These are phyloP conservation scores for Hozukius guyotensis DNA, from an alignment of 2,797 vertebrate genomes.

Conservation along the genomic window DNA sequence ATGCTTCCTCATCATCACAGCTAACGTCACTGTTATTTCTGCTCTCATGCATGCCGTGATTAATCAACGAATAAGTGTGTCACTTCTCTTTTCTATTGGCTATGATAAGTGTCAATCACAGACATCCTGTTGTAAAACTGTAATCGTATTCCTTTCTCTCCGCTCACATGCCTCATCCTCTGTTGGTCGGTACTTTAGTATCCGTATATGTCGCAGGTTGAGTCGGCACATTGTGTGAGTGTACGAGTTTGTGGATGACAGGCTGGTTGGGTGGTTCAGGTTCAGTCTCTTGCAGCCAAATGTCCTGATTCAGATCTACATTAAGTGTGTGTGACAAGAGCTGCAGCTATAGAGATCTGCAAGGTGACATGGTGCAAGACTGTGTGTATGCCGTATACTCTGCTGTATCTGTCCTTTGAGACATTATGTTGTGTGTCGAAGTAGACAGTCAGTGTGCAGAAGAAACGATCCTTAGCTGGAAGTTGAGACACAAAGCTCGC, in stretches of 20 bases:
- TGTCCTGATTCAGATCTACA: neutral
- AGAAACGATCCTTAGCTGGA: constrained; percentile 24
- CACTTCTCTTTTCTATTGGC: constrained; percentile 14
- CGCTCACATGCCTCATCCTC: neutral
- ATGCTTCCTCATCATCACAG: constrained; percentile 47
- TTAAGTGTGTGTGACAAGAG: neutral
- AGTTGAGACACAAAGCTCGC: constrained; percentile 44
- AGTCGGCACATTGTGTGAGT: neutral
- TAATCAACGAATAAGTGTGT: constrained; percentile 19
- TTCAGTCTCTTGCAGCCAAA: neutral
- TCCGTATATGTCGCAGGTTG: neutral
- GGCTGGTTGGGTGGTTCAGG: neutral
- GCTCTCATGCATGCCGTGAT: constrained; percentile 8
- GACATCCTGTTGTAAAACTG: neutral
- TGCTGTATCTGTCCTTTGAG: neutral
- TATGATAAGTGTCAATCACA: constrained; percentile 23
- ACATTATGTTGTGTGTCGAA: constrained; percentile 2
- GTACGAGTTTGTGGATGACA: neutral
- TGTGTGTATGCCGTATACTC: neutral
- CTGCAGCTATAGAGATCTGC: neutral
- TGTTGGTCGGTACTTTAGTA: neutral
- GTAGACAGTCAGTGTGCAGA: constrained; percentile 16
- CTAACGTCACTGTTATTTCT: constrained; percentile 56
- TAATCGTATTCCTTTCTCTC: neutral
- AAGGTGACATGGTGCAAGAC: neutral